Evolutionary conservation across 2,113 vertebrate genomes (phyloP), one percentile per base, ranked within the genome.

Genomic region (Myrmecobius fasciatus): DNA sequence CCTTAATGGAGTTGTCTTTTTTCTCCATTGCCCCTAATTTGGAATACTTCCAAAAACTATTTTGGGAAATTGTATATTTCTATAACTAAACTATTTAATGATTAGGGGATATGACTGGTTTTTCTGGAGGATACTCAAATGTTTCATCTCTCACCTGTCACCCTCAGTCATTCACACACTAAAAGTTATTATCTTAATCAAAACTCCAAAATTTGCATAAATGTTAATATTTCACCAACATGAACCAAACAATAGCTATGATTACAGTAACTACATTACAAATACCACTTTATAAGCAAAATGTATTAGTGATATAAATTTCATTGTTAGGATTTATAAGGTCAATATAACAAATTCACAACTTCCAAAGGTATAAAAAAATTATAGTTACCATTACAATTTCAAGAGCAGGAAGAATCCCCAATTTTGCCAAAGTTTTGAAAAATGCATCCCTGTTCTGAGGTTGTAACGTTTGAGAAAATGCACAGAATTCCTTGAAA

Each of bases 401-500:
- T 99, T 99, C 99, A 92, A 99, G 99, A 96, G 99, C 99, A 93
- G 99, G 99, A 98, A 99, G 99, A 98, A 99, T 99, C 96, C 99
- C 99, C 90, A 99, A 98, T 96, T 99, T 99, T 92, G 99, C 99
- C 98, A 99, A 98, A 3, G 99, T 99, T 98, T 99, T 99, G 98
- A 99, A 99, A 98, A 99, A 99, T 0, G 99, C 99, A 28, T 99
- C 99, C 97, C 99, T 99, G 98, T 99, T 99, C 97, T 99, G 99
- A 96, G 99, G 99, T 97, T 99, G 99, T 97, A 99, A 98, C 0
- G 99, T 99, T 98, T 99, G 99, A 96, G 99, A 99, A 98, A 99
- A 99, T 2, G 99, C 99, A 98, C 99, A 99, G 97, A 99, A 99
- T 98, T 99, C 99, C 98, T 99, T 99, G 98, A 99, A 99, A 96